Evolutionary conservation across 37 sponge, comb jelly and placozoan species (phyloP).

Genomic region (Beroe ovata): DNA sequence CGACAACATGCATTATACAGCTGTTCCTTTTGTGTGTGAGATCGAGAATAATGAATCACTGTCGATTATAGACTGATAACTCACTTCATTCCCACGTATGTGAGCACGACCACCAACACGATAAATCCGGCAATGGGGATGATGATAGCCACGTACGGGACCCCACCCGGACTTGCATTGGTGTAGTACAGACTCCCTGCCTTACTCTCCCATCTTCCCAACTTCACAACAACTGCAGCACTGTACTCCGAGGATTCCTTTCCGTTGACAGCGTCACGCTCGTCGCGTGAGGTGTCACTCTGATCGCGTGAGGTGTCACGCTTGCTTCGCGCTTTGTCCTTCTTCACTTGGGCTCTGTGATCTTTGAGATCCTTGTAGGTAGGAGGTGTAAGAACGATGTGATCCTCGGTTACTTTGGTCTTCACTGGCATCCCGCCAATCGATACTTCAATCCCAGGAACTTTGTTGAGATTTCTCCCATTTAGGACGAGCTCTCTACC

Average conservation of each 20-base stretch:
- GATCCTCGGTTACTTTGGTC: not conserved
- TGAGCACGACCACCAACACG: conserved; percentile 32
- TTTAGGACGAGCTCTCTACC: conserved; percentile 24
- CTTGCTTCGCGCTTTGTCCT: not conserved
- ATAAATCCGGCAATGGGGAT: conserved; percentile 61
- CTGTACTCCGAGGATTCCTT: conserved; percentile 6
- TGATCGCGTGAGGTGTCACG: not conserved
- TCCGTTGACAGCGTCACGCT: not conserved
- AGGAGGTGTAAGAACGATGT: conserved; percentile 27
- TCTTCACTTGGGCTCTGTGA: not conserved
- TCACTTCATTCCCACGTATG: conserved; percentile 56
- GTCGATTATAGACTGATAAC: not conserved
- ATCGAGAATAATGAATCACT: not conserved
- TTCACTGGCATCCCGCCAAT: not conserved
- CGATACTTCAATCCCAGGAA: not conserved
- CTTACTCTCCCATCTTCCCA: conserved; percentile 32
- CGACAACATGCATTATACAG: no score
- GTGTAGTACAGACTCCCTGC: conserved; percentile 39
- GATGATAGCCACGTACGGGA: conserved; percentile 60
- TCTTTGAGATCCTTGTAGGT: conserved; percentile 18
- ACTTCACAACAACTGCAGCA: not conserved
- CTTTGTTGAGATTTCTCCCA: not conserved
- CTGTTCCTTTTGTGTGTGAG: no score
- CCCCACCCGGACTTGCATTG: not conserved
- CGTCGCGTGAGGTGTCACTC: conserved; percentile 21